phyloP scores from a whole-genome alignment of 2,888 invertebrate genomes.

The Lepidochrysops patricia region DNA sequence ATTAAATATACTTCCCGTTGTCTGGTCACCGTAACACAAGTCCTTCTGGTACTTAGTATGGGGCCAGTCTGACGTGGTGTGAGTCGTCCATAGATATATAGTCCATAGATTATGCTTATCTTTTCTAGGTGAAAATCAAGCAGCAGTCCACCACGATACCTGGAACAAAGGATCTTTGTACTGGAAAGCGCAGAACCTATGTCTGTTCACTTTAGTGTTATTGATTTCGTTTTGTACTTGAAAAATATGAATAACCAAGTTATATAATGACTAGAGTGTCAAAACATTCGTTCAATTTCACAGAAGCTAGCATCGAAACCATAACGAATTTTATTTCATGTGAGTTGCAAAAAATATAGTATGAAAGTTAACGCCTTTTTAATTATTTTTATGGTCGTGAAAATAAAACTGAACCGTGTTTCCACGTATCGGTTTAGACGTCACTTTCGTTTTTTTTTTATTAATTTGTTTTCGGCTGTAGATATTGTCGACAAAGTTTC shows the following conservation, averaged over 20 bases:
- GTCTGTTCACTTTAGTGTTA: slow-evolving; percentile 37
- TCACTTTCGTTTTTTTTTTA: background rate
- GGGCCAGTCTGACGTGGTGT: no score
- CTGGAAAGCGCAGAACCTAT: slow-evolving; percentile 47
- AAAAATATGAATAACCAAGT: slow-evolving; percentile 19
- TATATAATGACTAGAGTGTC: background rate
- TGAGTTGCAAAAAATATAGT: background rate
- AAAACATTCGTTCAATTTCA: background rate
- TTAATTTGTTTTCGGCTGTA: background rate
- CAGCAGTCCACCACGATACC: slow-evolving; percentile 77
- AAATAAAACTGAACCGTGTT: background rate
- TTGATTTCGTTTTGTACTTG: slow-evolving; percentile 43
- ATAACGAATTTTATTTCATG: background rate
- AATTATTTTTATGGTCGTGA: background rate
- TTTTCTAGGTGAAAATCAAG: slow-evolving; percentile 75
- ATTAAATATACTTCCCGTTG: no score
- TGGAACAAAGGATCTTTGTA: slow-evolving; percentile 70
- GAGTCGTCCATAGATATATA: no score
- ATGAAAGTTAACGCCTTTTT: background rate
- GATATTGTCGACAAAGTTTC: background rate
- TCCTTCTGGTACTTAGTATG: no score
- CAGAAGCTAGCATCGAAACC: background rate
- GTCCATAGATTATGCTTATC: slow-evolving; percentile 21
- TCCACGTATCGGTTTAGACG: background rate
- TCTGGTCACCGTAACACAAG: no score